A percentile compares a stretch with the other conserved stretches of the same genome.
Evolutionary conservation across 2,797 vertebrate genomes (phyloP).

Genomic region (Brotula barbata): DNA sequence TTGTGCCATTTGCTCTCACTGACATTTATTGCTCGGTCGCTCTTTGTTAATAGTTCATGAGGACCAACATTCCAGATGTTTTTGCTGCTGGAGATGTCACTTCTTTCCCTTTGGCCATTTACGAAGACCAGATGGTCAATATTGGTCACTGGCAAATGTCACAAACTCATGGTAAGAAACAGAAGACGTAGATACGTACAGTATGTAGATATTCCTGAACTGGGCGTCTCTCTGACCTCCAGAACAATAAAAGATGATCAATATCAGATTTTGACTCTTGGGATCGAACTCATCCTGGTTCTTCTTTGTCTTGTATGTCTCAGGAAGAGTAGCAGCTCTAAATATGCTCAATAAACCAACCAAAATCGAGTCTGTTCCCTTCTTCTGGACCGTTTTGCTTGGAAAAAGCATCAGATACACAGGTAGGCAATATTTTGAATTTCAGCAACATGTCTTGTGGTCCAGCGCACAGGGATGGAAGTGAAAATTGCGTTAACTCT

Average conservation of each 20-base stretch:
- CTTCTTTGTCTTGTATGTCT: background rate
- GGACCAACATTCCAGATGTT: slow-evolving; percentile 80
- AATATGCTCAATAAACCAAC: slow-evolving; percentile 83
- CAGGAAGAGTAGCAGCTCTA: slow-evolving; percentile 85
- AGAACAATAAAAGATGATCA: background rate
- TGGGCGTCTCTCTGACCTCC: background rate
- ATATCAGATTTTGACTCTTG: no score
- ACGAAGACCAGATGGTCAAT: slow-evolving; percentile 70
- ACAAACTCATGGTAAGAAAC: slow-evolving; percentile 82
- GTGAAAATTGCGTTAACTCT: no score
- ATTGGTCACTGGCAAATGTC: slow-evolving; percentile 89
- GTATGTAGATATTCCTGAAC: no score
- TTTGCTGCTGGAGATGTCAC: slow-evolving; percentile 86
- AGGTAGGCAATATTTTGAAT: slow-evolving; percentile 67
- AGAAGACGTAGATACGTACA: no score
- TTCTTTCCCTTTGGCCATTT: slow-evolving; percentile 84
- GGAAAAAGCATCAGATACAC: slow-evolving; percentile 85
- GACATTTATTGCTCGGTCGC: no score
- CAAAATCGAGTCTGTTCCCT: slow-evolving; percentile 81
- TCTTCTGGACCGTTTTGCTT: slow-evolving; percentile 86
- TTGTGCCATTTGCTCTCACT: no score
- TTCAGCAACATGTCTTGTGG: no score
- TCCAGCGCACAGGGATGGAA: no score
- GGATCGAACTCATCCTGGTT: no score
- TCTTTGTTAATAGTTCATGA: slow-evolving; percentile 80